A percentile compares a stretch with the other conserved stretches of the same genome.
Conservation (phyloP, 2,113 vertebrate species). For the Zapus hudsonius region DNA sequence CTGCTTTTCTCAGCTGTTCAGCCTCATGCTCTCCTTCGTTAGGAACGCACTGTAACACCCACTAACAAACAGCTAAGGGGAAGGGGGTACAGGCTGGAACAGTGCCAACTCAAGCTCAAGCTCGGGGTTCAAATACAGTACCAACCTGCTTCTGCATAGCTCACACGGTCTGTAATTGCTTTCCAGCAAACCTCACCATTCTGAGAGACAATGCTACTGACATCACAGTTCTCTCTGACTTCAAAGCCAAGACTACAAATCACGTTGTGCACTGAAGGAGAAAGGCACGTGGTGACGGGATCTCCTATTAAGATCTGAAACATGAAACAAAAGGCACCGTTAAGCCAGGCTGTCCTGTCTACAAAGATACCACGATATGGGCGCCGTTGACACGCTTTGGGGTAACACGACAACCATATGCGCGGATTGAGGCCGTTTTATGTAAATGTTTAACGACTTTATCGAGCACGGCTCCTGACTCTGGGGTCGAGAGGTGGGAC, state of each 20-base stretch:
- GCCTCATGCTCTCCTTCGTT: neutral
- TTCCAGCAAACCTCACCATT: conserved; percentile 81
- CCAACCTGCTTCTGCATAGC: conserved; percentile 82
- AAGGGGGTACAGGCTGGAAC: neutral
- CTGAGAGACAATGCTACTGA: conserved; percentile 77
- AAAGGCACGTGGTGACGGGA: conserved; percentile 83
- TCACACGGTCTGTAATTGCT: conserved; percentile 75
- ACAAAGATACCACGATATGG: neutral
- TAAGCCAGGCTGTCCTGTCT: neutral
- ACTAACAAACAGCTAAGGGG: neutral
- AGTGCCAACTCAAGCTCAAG: accelerated
- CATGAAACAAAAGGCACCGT: conserved; percentile 15
- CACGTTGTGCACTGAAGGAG: conserved; percentile 81
- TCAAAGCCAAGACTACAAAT: conserved; percentile 87
- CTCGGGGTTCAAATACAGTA: neutral
- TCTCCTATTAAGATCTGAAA: conserved; percentile 76
- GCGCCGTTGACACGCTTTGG: neutral
- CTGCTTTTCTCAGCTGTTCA: neutral
- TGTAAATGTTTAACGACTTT: neutral
- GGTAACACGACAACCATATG: neutral
- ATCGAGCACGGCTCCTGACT: no score
- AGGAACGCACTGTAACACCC: neutral
- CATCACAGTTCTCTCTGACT: conserved; percentile 60
- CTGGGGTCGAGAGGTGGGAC: no score
- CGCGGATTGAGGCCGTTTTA: neutral